These are phyloP conservation scores for Coenonympha arcania DNA, from an alignment of 2,888 invertebrate genomes.

Conservation along the genomic window DNA sequence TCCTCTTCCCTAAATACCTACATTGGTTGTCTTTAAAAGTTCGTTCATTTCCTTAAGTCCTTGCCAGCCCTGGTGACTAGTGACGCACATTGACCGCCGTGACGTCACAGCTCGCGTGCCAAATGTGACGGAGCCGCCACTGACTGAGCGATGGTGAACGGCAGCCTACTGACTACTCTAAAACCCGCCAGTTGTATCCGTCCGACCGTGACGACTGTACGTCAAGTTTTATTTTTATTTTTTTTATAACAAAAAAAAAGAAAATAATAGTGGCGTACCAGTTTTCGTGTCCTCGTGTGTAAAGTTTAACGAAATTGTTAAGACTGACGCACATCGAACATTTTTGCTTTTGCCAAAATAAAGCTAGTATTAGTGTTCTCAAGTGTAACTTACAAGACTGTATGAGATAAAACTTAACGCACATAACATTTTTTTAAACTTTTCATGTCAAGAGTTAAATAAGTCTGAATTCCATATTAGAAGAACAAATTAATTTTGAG, in stretches of 20 bases:
- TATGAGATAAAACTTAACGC: not conserved
- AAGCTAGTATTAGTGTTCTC: not conserved
- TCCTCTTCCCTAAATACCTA: not conserved
- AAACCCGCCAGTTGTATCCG: conserved; percentile 17
- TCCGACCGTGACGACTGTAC: conserved; percentile 19
- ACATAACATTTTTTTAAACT: not conserved
- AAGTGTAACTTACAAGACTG: conserved; percentile 2
- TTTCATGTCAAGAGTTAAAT: not conserved
- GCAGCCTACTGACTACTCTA: not conserved
- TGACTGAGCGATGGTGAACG: conserved; percentile 4
- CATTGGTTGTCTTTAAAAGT: not conserved
- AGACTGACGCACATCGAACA: not conserved
- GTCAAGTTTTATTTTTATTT: conserved; percentile 13
- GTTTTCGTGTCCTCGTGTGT: not conserved
- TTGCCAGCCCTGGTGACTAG: conserved; percentile 22
- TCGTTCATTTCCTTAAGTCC: not conserved
- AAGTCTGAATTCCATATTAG: too few species aligned
- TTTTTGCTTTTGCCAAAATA: too few species aligned
- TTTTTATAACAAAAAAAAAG: not conserved
- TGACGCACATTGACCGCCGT: conserved; percentile 33
- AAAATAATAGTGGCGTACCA: conserved; percentile 10
- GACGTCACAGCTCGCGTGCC: conserved; percentile 38
- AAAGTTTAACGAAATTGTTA: not conserved
- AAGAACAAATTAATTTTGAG: too few species aligned
- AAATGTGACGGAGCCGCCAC: conserved; percentile 12